phyloP scores from a whole-genome alignment of 2,797 vertebrate genomes.

The Mallotus villosus region DNA sequence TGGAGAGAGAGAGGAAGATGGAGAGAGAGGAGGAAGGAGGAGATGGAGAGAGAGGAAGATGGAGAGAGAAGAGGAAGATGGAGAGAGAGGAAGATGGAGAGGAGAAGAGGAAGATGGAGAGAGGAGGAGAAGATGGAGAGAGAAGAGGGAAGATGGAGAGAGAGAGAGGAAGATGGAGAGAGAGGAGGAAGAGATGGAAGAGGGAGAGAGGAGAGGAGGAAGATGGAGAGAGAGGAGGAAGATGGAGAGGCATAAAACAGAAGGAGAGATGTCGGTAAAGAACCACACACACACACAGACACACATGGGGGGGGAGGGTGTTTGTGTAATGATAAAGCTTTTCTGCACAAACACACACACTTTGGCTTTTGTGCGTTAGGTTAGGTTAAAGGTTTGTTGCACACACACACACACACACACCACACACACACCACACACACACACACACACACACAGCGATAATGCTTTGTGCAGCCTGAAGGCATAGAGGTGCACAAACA shows the following conservation, averaged over 20 bases:
- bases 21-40: too few relatives aligned
- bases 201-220: neutral
- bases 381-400: neutral
- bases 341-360: neutral
- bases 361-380: too few relatives aligned
- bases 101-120: too few relatives aligned
- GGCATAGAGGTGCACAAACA: neutral
- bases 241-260: conserved; percentile 15
- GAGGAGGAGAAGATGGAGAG: conserved; percentile 24
- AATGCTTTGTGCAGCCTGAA: conserved; percentile 2
- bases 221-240: neutral
- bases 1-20: too few relatives aligned
- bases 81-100: too few relatives aligned
- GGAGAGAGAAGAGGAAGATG: too few relatives aligned
- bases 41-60: too few relatives aligned
- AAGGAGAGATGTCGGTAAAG: conserved; percentile 20
- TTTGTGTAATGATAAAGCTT: too few relatives aligned
- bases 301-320: too few relatives aligned
- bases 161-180: conserved; percentile 11
- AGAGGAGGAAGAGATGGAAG: neutral
- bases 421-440: neutral
- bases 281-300: conserved; percentile 7
- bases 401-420: neutral
- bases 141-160: conserved; percentile 34
- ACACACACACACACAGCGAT: neutral